Percentiles rank a stretch among this genome's conserved stretches.
Conservation (phyloP, 2,113 vertebrate genomes). For the Psophia crepitans region DNA sequence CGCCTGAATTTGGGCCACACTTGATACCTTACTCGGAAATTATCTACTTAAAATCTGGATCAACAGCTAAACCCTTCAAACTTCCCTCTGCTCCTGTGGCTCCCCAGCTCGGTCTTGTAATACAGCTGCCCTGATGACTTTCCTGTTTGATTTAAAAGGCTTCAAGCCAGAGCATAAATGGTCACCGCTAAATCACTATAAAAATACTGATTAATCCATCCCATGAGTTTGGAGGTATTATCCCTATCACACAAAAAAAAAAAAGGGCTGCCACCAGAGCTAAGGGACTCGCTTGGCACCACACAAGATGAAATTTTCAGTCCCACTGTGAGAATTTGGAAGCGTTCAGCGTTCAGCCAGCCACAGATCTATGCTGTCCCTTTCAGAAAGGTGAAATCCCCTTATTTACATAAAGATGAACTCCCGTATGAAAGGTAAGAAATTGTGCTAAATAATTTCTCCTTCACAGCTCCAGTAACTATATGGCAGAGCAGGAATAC, state of each 20-base stretch:
- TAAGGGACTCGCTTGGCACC: not conserved
- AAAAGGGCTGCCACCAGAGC: not conserved
- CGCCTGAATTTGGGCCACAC: not conserved
- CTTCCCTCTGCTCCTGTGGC: not conserved
- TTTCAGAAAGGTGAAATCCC: not conserved
- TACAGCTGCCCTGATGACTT: not conserved
- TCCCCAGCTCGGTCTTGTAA: not conserved
- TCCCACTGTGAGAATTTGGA: not conserved
- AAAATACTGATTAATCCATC: not conserved
- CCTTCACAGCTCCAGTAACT: not conserved
- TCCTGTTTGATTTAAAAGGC: not conserved
- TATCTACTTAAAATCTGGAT: conserved; percentile 6
- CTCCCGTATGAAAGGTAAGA: not conserved
- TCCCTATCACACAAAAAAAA: not conserved
- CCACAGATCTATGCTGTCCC: not conserved
- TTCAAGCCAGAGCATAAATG: not conserved
- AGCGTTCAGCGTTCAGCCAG: not conserved
- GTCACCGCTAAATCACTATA: not conserved
- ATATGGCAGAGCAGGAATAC: not conserved
- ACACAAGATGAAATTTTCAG: not conserved
- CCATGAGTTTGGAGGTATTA: not conserved
- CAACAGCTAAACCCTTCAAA: conserved; percentile 14
- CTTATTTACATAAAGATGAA: not conserved
- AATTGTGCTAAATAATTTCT: not conserved
- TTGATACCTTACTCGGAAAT: not conserved